Conservation (phyloP, 2,888 invertebrate genomes). For the Taphrorychus bicolor region DNA sequence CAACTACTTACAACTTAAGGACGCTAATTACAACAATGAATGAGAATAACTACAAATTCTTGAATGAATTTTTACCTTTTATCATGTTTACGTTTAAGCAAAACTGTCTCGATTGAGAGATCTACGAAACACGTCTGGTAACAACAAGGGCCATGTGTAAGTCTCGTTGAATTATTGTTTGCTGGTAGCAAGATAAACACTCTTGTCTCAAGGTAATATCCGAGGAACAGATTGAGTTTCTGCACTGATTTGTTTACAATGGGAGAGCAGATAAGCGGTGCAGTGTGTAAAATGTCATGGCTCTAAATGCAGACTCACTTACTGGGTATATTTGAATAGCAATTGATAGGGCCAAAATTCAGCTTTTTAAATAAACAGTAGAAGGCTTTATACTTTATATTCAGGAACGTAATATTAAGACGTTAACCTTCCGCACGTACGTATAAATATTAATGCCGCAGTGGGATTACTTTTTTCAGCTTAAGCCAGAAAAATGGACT, state of each 20-base stretch:
- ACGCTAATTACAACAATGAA: no score
- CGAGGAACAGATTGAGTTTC: constrained; percentile 6
- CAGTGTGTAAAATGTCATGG: not conserved
- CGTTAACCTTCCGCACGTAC: constrained; percentile 9
- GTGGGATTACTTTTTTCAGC: constrained; percentile 2
- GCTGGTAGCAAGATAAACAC: constrained; percentile 17
- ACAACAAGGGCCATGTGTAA: not conserved
- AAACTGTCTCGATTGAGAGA: not conserved
- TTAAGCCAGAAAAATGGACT: constrained; percentile 20
- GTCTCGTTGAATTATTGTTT: constrained; percentile 1
- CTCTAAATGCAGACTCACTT: no score
- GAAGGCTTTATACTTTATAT: not conserved
- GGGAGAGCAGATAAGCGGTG: not conserved
- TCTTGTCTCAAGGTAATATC: constrained; percentile 10
- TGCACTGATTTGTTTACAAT: constrained; percentile 10
- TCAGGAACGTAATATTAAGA: constrained; percentile 8
- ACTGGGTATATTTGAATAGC: no score
- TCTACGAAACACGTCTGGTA: constrained; percentile 6
- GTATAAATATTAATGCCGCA: constrained; percentile 13
- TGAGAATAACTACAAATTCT: no score
- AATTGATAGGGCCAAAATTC: no score
- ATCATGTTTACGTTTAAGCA: constrained; percentile 14
- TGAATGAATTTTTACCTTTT: constrained; percentile 17
- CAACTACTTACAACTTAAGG: not conserved
- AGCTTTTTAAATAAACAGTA: no score